A percentile compares a stretch with the other conserved stretches of the same genome.
Evolutionary conservation across 2,888 invertebrate species (phyloP).

Genomic region (Hybos culiciformis): DNA sequence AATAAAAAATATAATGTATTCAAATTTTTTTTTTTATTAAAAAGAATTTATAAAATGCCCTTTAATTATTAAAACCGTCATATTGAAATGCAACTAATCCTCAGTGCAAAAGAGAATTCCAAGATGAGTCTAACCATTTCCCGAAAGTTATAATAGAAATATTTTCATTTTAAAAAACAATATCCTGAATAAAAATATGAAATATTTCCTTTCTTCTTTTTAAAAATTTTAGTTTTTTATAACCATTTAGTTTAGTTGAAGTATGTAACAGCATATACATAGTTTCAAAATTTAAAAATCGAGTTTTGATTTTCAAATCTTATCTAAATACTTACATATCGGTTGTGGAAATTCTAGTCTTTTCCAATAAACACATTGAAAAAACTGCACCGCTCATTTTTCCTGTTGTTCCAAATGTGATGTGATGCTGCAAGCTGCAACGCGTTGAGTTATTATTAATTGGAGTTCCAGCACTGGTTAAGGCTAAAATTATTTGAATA

Average conservation of each 20-base stretch:
- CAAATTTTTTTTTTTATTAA: background rate
- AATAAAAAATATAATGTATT: constrained; percentile 8
- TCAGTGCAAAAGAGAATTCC: no score
- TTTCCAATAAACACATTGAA: constrained; percentile 75
- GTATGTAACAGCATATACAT: no score
- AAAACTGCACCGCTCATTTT: constrained; percentile 82
- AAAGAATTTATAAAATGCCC: background rate
- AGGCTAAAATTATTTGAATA: constrained; percentile 28
- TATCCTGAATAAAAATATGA: no score
- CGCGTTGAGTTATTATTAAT: constrained; percentile 76
- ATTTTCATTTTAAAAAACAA: no score
- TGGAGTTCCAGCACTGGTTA: constrained; percentile 75
- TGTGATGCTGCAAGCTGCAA: constrained; percentile 62
- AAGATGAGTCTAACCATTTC: no score
- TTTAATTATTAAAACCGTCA: background rate
- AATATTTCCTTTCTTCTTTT: no score
- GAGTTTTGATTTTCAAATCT: no score
- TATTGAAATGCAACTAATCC: background rate
- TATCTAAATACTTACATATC: constrained; percentile 45
- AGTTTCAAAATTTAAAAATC: no score
- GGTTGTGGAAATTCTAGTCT: constrained; percentile 68
- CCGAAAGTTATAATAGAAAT: no score
- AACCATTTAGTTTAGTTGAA: no score
- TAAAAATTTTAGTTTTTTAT: no score
- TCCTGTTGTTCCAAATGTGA: constrained; percentile 71